Evolutionary conservation across 2,888 invertebrate species (phyloP).

Genomic region (Erebia aethiops): DNA sequence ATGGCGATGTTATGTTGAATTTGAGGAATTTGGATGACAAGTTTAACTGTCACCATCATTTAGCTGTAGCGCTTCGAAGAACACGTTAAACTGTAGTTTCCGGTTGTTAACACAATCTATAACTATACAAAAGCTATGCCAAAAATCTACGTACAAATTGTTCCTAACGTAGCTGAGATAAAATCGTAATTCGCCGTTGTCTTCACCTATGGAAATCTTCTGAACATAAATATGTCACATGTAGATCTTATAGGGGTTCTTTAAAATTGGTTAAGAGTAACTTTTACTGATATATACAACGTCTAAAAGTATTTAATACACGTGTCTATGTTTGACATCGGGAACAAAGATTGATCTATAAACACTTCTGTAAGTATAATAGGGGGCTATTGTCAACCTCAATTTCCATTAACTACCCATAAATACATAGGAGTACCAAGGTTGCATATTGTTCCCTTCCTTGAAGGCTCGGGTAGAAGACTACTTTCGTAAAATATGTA

Average conservation of each 20-base stretch:
- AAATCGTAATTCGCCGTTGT: background rate
- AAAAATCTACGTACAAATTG: background rate
- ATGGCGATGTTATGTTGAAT: too few relatives aligned
- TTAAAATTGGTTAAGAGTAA: background rate
- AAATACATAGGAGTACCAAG: background rate
- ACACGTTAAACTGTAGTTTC: background rate
- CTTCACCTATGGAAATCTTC: background rate
- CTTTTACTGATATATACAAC: background rate
- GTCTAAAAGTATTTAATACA: background rate
- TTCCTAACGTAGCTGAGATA: background rate
- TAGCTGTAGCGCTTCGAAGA: background rate
- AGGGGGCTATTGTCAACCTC: background rate
- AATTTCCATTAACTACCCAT: background rate
- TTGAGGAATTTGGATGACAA: background rate
- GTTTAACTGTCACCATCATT: background rate
- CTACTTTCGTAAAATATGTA: background rate
- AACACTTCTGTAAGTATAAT: background rate
- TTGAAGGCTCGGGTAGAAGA: background rate
- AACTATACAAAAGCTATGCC: background rate
- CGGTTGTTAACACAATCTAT: background rate
- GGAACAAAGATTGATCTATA: constrained; percentile 3
- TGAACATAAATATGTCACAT: too few relatives aligned
- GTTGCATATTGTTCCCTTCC: background rate
- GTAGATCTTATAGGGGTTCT: too few relatives aligned
- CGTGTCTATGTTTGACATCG: background rate